These are phyloP conservation scores for Oegoconia quadripuncta DNA, from an alignment of 2,888 invertebrate species.

Conservation along the genomic window DNA sequence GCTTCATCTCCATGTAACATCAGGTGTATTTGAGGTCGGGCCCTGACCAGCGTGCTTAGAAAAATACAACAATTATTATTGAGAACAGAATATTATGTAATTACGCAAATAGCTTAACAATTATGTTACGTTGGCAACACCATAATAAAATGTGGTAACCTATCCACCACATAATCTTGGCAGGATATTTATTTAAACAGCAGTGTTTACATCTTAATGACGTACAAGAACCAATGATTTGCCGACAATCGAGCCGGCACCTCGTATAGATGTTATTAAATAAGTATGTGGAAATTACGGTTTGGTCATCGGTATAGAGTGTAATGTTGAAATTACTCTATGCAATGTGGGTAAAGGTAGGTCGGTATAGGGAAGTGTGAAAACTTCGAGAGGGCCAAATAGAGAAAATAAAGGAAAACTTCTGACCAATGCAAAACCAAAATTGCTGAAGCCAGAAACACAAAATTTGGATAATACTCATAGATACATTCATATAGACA, in stretches of 20 bases:
- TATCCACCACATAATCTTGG: constrained; percentile 36
- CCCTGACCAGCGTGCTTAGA: too few relatives aligned
- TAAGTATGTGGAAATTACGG: constrained; percentile 33
- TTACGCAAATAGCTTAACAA: constrained; percentile 1
- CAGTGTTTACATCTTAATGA: constrained; percentile 57
- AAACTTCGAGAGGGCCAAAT: too few relatives aligned
- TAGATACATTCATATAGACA: too few relatives aligned
- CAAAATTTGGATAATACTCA: too few relatives aligned
- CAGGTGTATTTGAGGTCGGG: too few relatives aligned
- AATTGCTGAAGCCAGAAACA: too few relatives aligned
- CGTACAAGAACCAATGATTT: constrained; percentile 36
- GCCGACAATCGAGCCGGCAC: constrained; percentile 35
- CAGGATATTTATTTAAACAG: constrained; percentile 58
- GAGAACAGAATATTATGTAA: not conserved
- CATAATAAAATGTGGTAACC: constrained; percentile 37
- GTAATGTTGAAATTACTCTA: constrained; percentile 32
- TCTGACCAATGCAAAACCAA: too few relatives aligned
- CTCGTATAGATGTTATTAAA: constrained; percentile 28
- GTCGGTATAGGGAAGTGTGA: too few relatives aligned
- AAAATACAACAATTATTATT: not conserved
- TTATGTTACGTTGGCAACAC: constrained; percentile 34
- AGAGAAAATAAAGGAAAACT: too few relatives aligned
- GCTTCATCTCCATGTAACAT: too few relatives aligned
- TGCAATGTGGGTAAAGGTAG: too few relatives aligned
- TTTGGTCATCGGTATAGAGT: constrained; percentile 29